phyloP scores from a whole-genome alignment of 2,888 invertebrate genomes.

The Dryobotodes eremita region DNA sequence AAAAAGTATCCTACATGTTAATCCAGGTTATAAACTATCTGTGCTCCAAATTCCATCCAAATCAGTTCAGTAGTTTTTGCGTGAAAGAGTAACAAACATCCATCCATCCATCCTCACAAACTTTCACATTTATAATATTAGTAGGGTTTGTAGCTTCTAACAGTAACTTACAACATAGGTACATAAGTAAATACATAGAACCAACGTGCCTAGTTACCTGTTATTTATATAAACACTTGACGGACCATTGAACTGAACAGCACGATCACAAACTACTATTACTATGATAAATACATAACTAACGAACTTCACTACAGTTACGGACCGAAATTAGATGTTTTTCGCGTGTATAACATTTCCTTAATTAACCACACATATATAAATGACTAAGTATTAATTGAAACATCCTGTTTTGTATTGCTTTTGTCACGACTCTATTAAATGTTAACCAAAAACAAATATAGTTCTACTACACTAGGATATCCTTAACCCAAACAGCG shows the following conservation, averaged over 20 bases:
- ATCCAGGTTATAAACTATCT: too few relatives aligned
- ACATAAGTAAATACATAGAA: background rate
- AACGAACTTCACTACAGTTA: background rate
- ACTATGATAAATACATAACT: background rate
- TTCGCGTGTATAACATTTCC: background rate
- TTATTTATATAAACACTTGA: constrained; percentile 27
- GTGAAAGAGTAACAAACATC: too few relatives aligned
- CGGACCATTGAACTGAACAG: background rate
- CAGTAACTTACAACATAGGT: background rate
- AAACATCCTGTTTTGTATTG: constrained; percentile 1
- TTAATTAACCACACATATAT: too few relatives aligned
- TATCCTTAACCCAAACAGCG: background rate
- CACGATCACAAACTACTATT: background rate
- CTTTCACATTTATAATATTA: too few relatives aligned
- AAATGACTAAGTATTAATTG: background rate
- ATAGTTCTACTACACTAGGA: background rate
- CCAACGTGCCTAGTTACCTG: background rate
- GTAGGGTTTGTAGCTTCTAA: background rate
- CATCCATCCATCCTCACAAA: too few relatives aligned
- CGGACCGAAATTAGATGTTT: background rate
- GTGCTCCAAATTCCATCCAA: too few relatives aligned
- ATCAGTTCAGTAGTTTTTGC: too few relatives aligned
- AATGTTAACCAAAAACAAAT: constrained; percentile 8
- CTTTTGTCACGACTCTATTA: background rate
- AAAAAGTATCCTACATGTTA: too few relatives aligned